phyloP scores from a whole-genome alignment of 2,888 invertebrate species.

The Synanthedon myopaeformis region DNA sequence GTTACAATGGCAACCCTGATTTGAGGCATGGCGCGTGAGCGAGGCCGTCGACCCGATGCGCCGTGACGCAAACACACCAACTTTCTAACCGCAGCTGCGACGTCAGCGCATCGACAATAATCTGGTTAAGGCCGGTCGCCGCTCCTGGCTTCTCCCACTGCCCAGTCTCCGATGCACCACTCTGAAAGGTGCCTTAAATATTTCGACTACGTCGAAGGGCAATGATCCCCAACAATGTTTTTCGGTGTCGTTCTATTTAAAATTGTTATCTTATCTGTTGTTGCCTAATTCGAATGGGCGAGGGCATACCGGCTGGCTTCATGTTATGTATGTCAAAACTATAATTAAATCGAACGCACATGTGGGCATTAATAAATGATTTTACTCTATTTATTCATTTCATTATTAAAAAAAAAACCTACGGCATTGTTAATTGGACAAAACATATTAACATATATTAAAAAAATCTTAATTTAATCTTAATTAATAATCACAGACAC shows the following conservation, averaged over 20 bases:
- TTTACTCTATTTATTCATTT: too few species aligned
- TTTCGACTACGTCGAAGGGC: not conserved
- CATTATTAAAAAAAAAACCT: too few species aligned
- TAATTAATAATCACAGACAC: too few species aligned
- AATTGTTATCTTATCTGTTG: not conserved
- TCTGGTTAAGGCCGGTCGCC: constrained; percentile 47
- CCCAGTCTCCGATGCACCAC: too few species aligned
- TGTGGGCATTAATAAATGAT: too few species aligned
- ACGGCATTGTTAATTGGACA: too few species aligned
- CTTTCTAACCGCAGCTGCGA: constrained; percentile 56
- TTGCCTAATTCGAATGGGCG: not conserved
- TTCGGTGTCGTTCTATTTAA: not conserved
- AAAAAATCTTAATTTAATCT: too few species aligned
- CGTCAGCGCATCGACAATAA: constrained; percentile 52
- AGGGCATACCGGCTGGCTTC: too few species aligned
- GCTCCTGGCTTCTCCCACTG: not conserved
- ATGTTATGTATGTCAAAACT: too few species aligned
- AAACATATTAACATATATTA: too few species aligned
- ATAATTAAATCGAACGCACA: too few species aligned
- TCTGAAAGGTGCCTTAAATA: not conserved
- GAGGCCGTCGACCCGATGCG: constrained; percentile 45
- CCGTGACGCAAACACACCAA: constrained; percentile 63
- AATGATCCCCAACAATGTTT: not conserved
- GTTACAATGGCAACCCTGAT: constrained; percentile 12
- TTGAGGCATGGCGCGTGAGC: constrained; percentile 11